These are phyloP conservation scores for Laupala kohalensis DNA, from an alignment of 1,140 invertebrate genomes.

Conservation along the genomic window DNA sequence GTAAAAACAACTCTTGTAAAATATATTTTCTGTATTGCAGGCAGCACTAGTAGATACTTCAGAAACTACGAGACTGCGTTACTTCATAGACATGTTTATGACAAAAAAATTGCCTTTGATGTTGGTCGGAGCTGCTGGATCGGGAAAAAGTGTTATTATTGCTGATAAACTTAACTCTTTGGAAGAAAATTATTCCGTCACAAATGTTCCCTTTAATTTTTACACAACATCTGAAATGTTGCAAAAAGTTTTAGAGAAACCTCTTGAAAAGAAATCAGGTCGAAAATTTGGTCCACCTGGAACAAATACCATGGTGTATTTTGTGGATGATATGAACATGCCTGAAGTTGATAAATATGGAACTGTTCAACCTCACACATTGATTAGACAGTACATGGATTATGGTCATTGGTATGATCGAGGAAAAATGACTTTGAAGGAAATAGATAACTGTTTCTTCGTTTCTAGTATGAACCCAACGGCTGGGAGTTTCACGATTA, in stretches of 20 bases:
- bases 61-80: constrained; percentile 78
- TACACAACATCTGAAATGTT: constrained; percentile 74
- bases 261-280: constrained; percentile 89
- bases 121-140: constrained; percentile 78
- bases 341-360: constrained; percentile 90
- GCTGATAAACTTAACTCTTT: constrained; percentile 65
- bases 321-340: constrained; percentile 96
- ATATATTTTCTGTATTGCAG: constrained; percentile 29
- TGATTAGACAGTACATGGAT: constrained; percentile 88
- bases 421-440: constrained; percentile 72
- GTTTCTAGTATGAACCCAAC: constrained; percentile 94
- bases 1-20: neutral
- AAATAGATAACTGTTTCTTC: constrained; percentile 89
- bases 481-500: constrained; percentile 87
- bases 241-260: constrained; percentile 66
- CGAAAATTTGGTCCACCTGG: constrained; percentile 86
- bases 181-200: constrained; percentile 63
- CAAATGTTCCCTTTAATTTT: constrained; percentile 88
- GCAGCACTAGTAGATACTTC: constrained; percentile 71
- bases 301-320: constrained; percentile 82
- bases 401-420: constrained; percentile 90
- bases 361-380: constrained; percentile 88
- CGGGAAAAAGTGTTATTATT: constrained; percentile 66
- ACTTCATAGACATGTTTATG: constrained; percentile 79
- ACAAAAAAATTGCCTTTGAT: constrained; percentile 70